Conservation (phyloP, 2,113 vertebrate species). For the Cyrtonyx montezumae region DNA sequence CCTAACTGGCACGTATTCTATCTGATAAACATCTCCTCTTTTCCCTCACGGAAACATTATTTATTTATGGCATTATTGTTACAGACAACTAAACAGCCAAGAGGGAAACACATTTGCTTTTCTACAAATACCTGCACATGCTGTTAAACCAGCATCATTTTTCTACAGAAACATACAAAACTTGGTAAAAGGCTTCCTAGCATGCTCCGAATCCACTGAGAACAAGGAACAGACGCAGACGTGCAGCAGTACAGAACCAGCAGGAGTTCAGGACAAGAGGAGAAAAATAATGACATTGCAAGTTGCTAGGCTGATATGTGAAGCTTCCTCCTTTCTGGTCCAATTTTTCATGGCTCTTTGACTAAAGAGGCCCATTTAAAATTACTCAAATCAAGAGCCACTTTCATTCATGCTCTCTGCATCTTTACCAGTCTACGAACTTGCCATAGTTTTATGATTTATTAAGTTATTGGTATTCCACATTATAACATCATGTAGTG, state of each 20-base stretch:
- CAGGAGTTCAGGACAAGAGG: neutral
- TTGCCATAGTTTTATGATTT: no score
- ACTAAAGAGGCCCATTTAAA: neutral
- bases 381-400: conserved; percentile 1
- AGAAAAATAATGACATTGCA: neutral
- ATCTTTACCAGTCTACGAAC: neutral
- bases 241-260: neutral
- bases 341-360: neutral
- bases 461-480: no score
- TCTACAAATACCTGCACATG: conserved; percentile 49
- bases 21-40: conserved; percentile 57
- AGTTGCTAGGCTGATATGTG: neutral
- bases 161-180: conserved; percentile 14
- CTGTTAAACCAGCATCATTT: conserved; percentile 35
- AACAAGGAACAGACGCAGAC: neutral
- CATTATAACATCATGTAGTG: no score
- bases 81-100: conserved; percentile 65
- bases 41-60: conserved; percentile 64
- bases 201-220: neutral
- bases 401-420: neutral
- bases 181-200: conserved; percentile 2
- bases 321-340: neutral
- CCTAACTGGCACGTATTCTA: conserved; percentile 48
- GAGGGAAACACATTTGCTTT: conserved; percentile 54
- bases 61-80: conserved; percentile 75